Base-by-base conservation (phyloP, 2,888 invertebrate species). In the Pogonocherus hispidulus region DNA sequence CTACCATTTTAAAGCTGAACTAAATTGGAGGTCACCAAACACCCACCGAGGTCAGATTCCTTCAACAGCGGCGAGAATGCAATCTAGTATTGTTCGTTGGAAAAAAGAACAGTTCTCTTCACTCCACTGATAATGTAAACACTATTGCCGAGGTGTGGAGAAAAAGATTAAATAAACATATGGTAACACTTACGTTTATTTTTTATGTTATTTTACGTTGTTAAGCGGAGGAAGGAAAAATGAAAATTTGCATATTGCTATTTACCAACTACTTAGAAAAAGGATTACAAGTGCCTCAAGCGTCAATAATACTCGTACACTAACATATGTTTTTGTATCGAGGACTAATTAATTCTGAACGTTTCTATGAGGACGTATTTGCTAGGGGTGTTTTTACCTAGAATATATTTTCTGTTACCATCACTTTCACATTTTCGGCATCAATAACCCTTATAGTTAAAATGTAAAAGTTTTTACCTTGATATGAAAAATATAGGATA, bases 1-100 rank as follows among this genome's bases (percentile, higher is more conserved):
- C 27, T 37, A 37, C 55, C 35, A 55, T 55, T 55, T 55, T 37
- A 20, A 37, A 18, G 37, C n/a, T 55, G 55, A 55, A 55, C 35
- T 55, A 55, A 55, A 55, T 55, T 55, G 20, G 19, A 55, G 55
- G 55, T 55, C 55, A 55, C 14, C 37, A 32, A 55, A 37, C 55
- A 37, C 55, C 55, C 55, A 55, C 55, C 55, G 41, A 37, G 55
- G 55, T 55, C 55, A 37, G 19, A 37, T 55, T 19, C 55, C 35
- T 55, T 55, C 55, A 19, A 37, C 55, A 37, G 20, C 52, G 52
- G 18, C 16, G 52, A 41, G 35, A 35, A 55, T 32, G 37, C 55
- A 55, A 55, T 55, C 55, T 55, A 55, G 55, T 55, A 55, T 55
- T 55, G 55, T 55, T 27, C 55, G 55, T 14, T 20, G 6, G 19